Percentiles rank a stretch among this genome's conserved stretches.
Evolutionary conservation across 2,888 invertebrate species (phyloP).

Genomic region (Patella ulyssiponensis): DNA sequence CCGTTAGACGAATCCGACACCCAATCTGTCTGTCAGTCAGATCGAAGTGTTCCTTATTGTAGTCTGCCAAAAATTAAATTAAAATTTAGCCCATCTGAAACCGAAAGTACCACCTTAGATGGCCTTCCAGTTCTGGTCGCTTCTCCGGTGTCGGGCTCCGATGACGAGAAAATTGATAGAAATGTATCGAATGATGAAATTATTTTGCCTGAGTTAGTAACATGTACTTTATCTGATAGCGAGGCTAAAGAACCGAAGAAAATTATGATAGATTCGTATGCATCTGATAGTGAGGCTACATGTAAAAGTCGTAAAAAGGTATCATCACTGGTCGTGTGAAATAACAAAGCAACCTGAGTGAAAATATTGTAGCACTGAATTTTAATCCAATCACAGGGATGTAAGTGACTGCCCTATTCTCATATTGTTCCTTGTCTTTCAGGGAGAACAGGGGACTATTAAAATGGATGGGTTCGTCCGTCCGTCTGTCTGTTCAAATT

Average conservation of each 20-base stretch:
- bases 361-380: too few relatives aligned
- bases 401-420: too few relatives aligned
- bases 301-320: not conserved
- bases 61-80: not conserved
- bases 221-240: not conserved
- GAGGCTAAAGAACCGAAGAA: conserved; percentile 8
- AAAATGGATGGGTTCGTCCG: too few relatives aligned
- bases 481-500: too few relatives aligned
- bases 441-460: too few relatives aligned
- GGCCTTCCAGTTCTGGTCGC: not conserved
- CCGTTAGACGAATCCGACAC: not conserved
- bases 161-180: not conserved
- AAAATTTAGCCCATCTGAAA: not conserved
- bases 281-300: conserved; percentile 20
- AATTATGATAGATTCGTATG: conserved; percentile 18
- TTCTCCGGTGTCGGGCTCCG: not conserved
- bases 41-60: not conserved
- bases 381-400: too few relatives aligned
- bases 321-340: not conserved
- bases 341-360: too few relatives aligned
- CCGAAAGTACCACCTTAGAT: not conserved
- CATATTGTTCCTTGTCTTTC: too few relatives aligned
- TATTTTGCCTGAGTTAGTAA: not conserved
- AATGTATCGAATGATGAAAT: not conserved
- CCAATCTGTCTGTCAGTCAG: not conserved